Evolutionary conservation across 2,888 invertebrate species (phyloP).

Genomic region (Troides oblongomaculatus): DNA sequence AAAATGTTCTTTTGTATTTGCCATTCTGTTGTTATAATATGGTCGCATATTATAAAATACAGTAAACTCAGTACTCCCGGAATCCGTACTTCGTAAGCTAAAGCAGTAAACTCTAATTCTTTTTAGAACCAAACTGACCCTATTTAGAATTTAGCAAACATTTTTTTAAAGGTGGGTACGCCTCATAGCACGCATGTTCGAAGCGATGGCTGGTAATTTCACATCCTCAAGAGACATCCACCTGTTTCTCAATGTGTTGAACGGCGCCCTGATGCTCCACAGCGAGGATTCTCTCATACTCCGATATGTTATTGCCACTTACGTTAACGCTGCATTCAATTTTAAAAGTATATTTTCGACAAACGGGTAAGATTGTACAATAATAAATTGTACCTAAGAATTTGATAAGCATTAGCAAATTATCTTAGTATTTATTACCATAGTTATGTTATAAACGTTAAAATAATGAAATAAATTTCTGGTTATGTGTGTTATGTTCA

Average conservation of each 20-base stretch:
- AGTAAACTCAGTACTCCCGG: no score
- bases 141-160: not conserved
- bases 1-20: no score
- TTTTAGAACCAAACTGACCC: not conserved
- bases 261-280: constrained; percentile 97
- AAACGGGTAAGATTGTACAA: constrained; percentile 85
- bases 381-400: not conserved
- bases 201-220: constrained; percentile 98
- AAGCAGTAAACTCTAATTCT: no score
- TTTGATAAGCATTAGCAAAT: not conserved
- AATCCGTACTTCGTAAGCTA: no score
- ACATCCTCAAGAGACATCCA: constrained; percentile 98
- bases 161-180: constrained; percentile 89
- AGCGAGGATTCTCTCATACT: constrained; percentile 98
- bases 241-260: constrained; percentile 97
- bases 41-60: no score
- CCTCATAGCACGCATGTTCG: constrained; percentile 96
- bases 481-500: no score
- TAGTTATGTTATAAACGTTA: no score
- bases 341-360: constrained; percentile 99
- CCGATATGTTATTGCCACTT: constrained; percentile 97
- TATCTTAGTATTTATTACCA: no score
- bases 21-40: no score
- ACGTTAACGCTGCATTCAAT: constrained; percentile 98
- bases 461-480: no score